phyloP scores from a whole-genome alignment of 2,797 vertebrate genomes.

The Anas bahamensis region DNA sequence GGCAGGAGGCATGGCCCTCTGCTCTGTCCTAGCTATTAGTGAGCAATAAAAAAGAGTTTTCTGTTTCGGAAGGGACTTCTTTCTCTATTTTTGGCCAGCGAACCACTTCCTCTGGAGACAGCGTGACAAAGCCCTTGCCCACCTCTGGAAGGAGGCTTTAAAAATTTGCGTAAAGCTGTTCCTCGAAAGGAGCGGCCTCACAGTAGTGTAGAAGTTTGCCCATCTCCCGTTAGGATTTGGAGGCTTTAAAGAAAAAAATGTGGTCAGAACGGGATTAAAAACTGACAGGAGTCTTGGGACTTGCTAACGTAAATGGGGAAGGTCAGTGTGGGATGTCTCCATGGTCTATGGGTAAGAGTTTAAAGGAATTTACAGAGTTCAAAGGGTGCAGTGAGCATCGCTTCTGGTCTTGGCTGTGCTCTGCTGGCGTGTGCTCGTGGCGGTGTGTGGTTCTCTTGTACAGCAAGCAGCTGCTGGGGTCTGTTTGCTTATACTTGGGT shows the following conservation, averaged over 20 bases:
- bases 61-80: not conserved
- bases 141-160: not conserved
- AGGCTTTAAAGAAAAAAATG: fast-evolving
- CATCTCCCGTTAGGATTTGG: too few species aligned
- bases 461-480: not conserved
- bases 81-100: not conserved
- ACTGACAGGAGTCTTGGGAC: not conserved
- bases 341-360: not conserved
- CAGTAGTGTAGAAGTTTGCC: fast-evolving
- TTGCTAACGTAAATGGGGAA: not conserved
- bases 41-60: not conserved
- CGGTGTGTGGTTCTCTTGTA: fast-evolving
- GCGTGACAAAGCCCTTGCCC: not conserved
- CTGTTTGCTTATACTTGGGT: not conserved
- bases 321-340: not conserved
- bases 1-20: fast-evolving
- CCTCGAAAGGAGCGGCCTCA: not conserved
- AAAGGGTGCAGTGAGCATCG: fast-evolving
- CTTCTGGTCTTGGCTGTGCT: not conserved
- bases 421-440: not conserved
- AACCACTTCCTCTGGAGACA: not conserved
- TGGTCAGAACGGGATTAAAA: fast-evolving
- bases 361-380: not conserved
- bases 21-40: not conserved
- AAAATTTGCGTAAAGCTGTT: not conserved